Evolutionary conservation across 2,888 invertebrate species (phyloP), one percentile per base, ranked within the genome.

Genomic region (Caenorhabditis sinica): DNA sequence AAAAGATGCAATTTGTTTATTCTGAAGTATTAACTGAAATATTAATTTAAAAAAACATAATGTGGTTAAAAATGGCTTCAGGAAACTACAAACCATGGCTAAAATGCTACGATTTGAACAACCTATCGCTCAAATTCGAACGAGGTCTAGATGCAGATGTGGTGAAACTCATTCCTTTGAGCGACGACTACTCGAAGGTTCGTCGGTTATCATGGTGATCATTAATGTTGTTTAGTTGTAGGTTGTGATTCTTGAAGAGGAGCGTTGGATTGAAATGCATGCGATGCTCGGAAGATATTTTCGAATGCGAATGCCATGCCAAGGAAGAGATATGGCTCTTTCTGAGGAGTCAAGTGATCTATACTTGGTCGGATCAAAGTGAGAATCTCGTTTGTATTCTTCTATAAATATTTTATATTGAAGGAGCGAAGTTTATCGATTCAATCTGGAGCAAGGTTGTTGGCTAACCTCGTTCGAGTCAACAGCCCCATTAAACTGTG

Each of bases 111-210:
- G 99, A 99, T 94, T 96, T 98, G 0, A 95, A 96, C 91, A 97
- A 99, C 94, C 94, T 99, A 88, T 97, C 98, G 0, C 94, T 98
- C 91, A 99, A 99, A 94, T 99, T 99, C 94, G 98, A 99, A 93
- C 95, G 98, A 87, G 98, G 99, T 93, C 95, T 98, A 91, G 99
- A 99, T 94, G 95, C 97, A 0, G 98, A 99, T 94, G 96, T 97
- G 61, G 95, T 97, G n/a, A 96, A 96, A 85, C 96, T 98, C 94
- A 95, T 96, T 93, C 95, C 96, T 89, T 94, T 99, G 43, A 96
- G 97, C 90, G 97, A 98, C 91, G 98, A 98, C 93, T 99, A 97
- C 93, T 95, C 96, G 89, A 99, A 99, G 95, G 96, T 96, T 58
- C n/a, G 58, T 13, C 45, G 20, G 23, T 63, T 40, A 8, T 36